Base-by-base conservation (phyloP, 2,113 vertebrate species). In the Coptodon bakossiorum region DNA sequence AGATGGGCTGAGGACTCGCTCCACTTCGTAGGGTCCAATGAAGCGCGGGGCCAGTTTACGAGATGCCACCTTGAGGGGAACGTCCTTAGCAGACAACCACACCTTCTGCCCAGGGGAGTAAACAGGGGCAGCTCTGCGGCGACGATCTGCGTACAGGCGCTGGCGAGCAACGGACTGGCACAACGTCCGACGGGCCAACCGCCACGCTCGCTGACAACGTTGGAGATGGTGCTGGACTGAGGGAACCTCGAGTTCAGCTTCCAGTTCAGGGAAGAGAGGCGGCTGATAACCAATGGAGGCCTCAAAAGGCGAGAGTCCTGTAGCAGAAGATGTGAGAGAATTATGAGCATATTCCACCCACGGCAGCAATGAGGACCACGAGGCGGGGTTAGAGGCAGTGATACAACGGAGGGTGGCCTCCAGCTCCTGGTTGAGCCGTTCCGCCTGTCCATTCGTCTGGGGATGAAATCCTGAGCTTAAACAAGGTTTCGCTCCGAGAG, bases 111-210 rank as follows among this genome's bases (percentile, higher is more conserved):
- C 48, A 52, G 48, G 48, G 48, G 17, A 19, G 17, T 52, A 52
- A 9, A 3, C 50, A 53, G 50, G 9, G 50, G 50, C 19, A n/a
- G 50, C 50, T 24, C 53, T 54, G 53, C 0, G 1, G 53, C 2
- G 11, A 24, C 22, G 0, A 0, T 56, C 53, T 13, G 53, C 3
- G 1, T 56, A 56, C 53, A 0, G 22, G 22, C 2, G 22, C 22
- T 24, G 3, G 11, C 2, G 11, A 56, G 22, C 22, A 27, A 13
- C 11, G 6, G 53, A 56, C 22, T 0, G 4, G 53, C 53, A 56
- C 22, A 13, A 56, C 1, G 2, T 56, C 22, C 6, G 22, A 6
- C 1, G 4, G 22, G 22, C 7, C 53, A 56, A 1, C 53, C 53
- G 22, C n/a, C 52, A 53, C 5, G 19, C 52, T 1, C 52, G n/a